phyloP scores from a whole-genome alignment of 2,113 vertebrate species.

The Haemorhous mexicanus region DNA sequence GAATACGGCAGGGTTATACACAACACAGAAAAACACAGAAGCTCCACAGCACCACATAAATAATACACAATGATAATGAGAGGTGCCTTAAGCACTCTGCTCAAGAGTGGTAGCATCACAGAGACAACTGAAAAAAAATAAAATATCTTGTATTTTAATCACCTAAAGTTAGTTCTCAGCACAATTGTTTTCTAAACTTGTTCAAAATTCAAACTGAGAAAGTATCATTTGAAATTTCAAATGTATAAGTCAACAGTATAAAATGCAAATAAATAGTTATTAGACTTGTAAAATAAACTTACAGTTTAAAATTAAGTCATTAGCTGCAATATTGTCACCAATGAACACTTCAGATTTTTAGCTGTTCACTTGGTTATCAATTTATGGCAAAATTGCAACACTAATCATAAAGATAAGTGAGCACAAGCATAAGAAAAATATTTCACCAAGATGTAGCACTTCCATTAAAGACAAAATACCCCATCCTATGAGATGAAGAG shows the following conservation, averaged over 20 bases:
- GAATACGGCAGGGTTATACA: not conserved
- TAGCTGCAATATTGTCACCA: not conserved
- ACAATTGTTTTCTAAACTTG: not conserved
- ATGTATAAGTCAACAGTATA: not conserved
- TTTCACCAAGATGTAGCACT: not conserved
- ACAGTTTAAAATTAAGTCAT: not conserved
- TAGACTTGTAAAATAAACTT: not conserved
- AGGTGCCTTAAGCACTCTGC: not conserved
- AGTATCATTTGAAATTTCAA: not conserved
- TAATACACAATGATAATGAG: not conserved
- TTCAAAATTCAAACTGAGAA: not conserved
- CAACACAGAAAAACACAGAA: not conserved
- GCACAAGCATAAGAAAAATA: not conserved
- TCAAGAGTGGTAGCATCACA: not conserved
- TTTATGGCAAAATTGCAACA: constrained; percentile 73
- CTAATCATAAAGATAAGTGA: not conserved
- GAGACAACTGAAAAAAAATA: not conserved
- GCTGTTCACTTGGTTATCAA: constrained; percentile 73
- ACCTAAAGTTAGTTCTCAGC: not conserved
- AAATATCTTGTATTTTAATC: not conserved
- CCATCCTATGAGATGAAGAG: not conserved
- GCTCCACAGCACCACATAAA: not conserved
- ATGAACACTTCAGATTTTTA: constrained; percentile 73
- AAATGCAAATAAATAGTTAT: not conserved
- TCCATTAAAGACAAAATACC: not conserved